Base-by-base conservation (phyloP, 2,888 invertebrate species). In the Yponomeuta plumbellus region DNA sequence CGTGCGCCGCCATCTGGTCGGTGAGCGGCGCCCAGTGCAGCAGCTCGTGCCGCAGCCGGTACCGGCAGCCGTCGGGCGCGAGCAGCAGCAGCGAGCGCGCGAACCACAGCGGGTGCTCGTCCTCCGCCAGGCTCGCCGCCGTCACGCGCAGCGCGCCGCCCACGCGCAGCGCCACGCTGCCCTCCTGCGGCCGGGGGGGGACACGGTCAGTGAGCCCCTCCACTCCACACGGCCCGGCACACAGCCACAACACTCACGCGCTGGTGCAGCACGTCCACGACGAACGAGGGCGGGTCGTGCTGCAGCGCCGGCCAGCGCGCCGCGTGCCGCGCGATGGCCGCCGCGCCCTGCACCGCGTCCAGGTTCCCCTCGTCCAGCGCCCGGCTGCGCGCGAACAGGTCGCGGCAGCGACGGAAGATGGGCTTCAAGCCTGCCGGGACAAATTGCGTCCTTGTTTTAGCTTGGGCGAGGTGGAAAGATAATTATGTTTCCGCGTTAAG, bases 21-120 rank as follows among this genome's bases (percentile, higher is more conserved):
- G 34, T 34, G 34, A 34, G n/a, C 34, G 34, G 34, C 34, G 34
- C 34, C 34, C 95, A 90, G 75, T 93, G 92, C 13, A 94, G 73
- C 86, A 94, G 92, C 75, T 96, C 96, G 75, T 95, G 94, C 2
- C 86, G 76, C 66, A 96, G 94, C 70, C 92, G 92, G 77, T 93
- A 95, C 67, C 93, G 92, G 1, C 76, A 72, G 0, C 84, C 84
- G 26, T 89, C 85, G 6, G 76, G 75, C 0, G 88, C 81, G 4
- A 81, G 75, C 20, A 95, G 75, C 0, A 93, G 85, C 66, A 95
- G 92, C 0, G 93, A 93, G 58, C 94, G 84, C 0, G 87, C 86
- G 77, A 95, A 95, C 0, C 92, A 83, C 1, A 93, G 75, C 0
- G 92, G 62, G 57, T 87, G 85, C 66, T 93, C 93, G 11, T 87